phyloP scores from a whole-genome alignment of 2,113 vertebrate species.

The Balaeniceps rex region DNA sequence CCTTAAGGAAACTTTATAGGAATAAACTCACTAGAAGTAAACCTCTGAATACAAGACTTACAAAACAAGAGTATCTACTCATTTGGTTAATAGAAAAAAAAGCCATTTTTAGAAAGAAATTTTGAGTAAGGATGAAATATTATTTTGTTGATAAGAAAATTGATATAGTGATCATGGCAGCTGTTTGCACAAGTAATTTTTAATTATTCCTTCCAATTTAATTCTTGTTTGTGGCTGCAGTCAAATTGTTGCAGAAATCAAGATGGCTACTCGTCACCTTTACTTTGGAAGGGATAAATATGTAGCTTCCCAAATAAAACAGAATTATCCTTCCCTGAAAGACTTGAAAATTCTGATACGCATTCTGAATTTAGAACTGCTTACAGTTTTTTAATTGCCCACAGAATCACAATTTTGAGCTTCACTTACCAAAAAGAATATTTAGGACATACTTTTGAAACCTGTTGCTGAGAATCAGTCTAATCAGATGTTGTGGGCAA shows the following conservation, averaged over 20 bases:
- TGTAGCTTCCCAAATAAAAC: background rate
- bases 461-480: no score
- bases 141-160: background rate
- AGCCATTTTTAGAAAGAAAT: background rate
- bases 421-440: background rate
- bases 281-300: background rate
- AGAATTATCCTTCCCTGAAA: background rate
- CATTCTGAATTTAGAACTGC: background rate
- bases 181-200: background rate
- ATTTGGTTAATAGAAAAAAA: background rate
- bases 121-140: background rate
- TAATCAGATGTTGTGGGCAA: background rate
- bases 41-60: background rate
- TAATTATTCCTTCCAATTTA: background rate
- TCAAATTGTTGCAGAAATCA: background rate
- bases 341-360: background rate
- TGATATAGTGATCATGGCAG: fast-evolving
- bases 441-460: background rate
- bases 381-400: background rate
- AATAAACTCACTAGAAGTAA: background rate
- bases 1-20: background rate
- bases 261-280: background rate
- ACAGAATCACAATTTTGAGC: background rate
- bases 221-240: background rate
- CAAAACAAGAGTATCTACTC: background rate